Base-by-base conservation (phyloP, 2,888 invertebrate species). In the Drosophila cyrtoloma region DNA sequence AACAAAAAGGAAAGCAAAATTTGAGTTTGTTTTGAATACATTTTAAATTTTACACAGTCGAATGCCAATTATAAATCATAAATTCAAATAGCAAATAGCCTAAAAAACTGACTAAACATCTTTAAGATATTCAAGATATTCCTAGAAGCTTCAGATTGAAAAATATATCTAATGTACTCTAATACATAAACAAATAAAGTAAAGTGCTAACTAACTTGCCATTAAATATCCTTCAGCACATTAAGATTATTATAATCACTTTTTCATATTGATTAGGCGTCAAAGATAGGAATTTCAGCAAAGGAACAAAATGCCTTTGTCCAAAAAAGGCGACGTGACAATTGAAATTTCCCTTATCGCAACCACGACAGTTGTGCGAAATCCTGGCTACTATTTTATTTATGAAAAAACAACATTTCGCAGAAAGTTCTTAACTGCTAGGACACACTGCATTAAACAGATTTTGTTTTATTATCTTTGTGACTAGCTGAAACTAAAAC, bases 401-500 rank as follows among this genome's bases (percentile, higher is more conserved):
- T n/a, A 37, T 6, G 19, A 10, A 37, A 28, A 22, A 28, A 28
- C 37, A 4, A 30, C n/a, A n/a, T 42, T 58, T 58, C 28, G 30
- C 57, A 58, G 16, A 42, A 30, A 30, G 22, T 42, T 47, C 2
- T 22, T 32, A 32, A 32, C 32, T 58, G 42, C 16, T 16, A 32
- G 58, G 58, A 58, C 42, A 30, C 30, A 42, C 30, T 42, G 42
- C 12, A 37, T n/a, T 39, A 28, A 19, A 28, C 50, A 28, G 16
- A 32, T 65, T 26, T 60, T 56, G 51, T 52, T 33, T 52, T 59
- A n/a, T 59, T 59, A 32, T 59, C 19, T 50, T 51, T 26, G 35
- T n/a, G 33, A 60, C 28, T 22, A 19, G 66, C 16, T 44, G 47
- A 72, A 85, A 74, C 70, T 72, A 58, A 74, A 75, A 69, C 72